These are phyloP conservation scores for Corythaixoides concolor DNA, from an alignment of 2,113 vertebrate genomes.

Conservation along the genomic window DNA sequence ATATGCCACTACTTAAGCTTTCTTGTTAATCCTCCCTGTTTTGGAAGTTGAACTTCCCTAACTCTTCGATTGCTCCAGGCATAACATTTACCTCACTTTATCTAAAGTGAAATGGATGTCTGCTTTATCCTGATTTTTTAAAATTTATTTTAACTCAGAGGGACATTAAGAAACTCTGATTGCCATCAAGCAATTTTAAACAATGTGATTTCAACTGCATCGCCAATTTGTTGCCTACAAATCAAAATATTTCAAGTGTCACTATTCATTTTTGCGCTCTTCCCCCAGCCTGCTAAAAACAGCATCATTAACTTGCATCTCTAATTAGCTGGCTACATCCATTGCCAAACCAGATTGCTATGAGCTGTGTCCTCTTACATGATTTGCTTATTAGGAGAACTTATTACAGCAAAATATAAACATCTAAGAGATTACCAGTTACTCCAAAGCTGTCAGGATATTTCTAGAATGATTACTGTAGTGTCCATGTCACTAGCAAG, in stretches of 20 bases:
- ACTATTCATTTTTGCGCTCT: neutral
- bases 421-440: neutral
- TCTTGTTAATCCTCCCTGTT: neutral
- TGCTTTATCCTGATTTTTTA: neutral
- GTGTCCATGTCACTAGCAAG: neutral
- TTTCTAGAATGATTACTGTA: neutral
- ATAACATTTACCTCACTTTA: neutral
- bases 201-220: neutral
- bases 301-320: constrained; percentile 4
- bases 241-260: neutral
- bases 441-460: neutral
- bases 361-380: neutral
- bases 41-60: neutral
- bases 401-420: constrained; percentile 27
- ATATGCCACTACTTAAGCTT: neutral
- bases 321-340: constrained; percentile 32
- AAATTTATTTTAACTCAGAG: neutral
- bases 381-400: constrained; percentile 4
- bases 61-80: neutral
- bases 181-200: neutral
- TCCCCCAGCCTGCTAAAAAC: neutral
- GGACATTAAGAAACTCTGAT: neutral
- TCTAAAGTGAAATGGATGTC: neutral
- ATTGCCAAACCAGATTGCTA: constrained; percentile 34
- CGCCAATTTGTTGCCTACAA: neutral